These are phyloP conservation scores for Premnoplex brunnescens DNA, from an alignment of 2,797 vertebrate genomes.

Conservation along the genomic window DNA sequence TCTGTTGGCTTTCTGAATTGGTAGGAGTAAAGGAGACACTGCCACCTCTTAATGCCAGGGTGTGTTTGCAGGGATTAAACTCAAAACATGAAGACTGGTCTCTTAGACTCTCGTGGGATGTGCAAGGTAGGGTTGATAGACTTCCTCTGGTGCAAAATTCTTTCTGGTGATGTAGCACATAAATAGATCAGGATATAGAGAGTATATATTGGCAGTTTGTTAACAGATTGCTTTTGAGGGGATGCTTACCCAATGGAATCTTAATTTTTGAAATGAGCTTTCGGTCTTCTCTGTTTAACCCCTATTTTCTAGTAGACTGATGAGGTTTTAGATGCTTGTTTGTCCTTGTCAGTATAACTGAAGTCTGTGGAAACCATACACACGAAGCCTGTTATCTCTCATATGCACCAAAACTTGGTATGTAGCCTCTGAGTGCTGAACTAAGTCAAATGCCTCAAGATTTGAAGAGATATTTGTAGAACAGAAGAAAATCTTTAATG, in stretches of 20 bases:
- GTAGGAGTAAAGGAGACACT: not conserved
- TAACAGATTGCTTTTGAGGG: not conserved
- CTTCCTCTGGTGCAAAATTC: not conserved
- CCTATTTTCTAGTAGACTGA: not conserved
- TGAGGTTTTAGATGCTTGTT: not conserved
- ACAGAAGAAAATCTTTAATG: not conserved
- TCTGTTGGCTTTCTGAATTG: not conserved
- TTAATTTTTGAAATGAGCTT: not conserved
- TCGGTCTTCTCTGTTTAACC: not conserved
- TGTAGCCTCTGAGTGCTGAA: not conserved
- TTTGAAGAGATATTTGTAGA: not conserved
- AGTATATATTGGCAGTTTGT: not conserved
- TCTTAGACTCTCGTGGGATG: not conserved
- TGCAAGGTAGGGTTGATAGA: not conserved
- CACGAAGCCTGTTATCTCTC: not conserved
- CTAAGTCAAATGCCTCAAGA: not conserved
- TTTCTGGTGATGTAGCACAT: not conserved
- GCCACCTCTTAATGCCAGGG: not conserved
- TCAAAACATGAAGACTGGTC: not conserved
- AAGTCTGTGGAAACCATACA: not conserved
- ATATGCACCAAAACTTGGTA: not conserved
- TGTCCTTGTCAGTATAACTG: not conserved
- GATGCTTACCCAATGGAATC: not conserved
- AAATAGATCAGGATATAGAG: not conserved
- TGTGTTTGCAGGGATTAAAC: not conserved